These are phyloP conservation scores for Coilia nasus DNA, from an alignment of 2,797 vertebrate genomes.

Conservation along the genomic window DNA sequence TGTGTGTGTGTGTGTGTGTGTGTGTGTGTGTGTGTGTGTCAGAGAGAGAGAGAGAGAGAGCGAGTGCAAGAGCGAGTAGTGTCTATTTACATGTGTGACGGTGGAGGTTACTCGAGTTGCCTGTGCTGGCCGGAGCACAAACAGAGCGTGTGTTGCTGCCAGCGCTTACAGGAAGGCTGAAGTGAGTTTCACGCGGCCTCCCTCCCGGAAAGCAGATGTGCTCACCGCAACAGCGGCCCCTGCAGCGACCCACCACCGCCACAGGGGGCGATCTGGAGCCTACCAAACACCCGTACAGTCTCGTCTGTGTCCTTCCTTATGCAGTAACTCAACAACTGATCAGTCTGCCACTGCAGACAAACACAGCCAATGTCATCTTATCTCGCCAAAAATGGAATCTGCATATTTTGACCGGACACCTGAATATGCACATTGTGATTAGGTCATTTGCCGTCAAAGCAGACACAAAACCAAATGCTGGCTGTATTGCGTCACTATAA, in stretches of 20 bases:
- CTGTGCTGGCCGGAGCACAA: slow-evolving; percentile 7
- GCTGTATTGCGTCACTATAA: not conserved
- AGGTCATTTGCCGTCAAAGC: not conserved
- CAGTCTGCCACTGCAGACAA: not conserved
- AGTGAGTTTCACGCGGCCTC: slow-evolving; percentile 24
- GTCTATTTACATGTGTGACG: slow-evolving; percentile 24
- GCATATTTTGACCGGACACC: not conserved
- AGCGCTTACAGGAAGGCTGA: slow-evolving; percentile 25
- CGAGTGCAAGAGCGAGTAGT: not conserved
- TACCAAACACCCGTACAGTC: not conserved
- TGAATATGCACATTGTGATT: not conserved
- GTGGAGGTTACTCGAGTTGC: slow-evolving; percentile 20
- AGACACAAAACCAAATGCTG: not conserved
- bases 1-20: not conserved
- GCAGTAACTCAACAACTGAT: not conserved
- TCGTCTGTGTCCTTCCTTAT: not conserved
- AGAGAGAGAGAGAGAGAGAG: not conserved
- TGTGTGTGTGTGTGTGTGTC: too few species aligned
- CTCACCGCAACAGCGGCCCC: slow-evolving; percentile 4
- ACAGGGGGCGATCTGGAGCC: not conserved
- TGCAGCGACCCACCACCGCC: not conserved
- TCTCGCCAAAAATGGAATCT: not conserved
- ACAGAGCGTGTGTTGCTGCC: slow-evolving; percentile 12
- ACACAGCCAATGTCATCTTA: not conserved
- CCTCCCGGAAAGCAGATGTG: slow-evolving; percentile 26